A percentile compares a stretch with the other conserved stretches of the same genome.
Evolutionary conservation across 2,113 vertebrate genomes (phyloP).

Genomic region (Ondatra zibethicus): DNA sequence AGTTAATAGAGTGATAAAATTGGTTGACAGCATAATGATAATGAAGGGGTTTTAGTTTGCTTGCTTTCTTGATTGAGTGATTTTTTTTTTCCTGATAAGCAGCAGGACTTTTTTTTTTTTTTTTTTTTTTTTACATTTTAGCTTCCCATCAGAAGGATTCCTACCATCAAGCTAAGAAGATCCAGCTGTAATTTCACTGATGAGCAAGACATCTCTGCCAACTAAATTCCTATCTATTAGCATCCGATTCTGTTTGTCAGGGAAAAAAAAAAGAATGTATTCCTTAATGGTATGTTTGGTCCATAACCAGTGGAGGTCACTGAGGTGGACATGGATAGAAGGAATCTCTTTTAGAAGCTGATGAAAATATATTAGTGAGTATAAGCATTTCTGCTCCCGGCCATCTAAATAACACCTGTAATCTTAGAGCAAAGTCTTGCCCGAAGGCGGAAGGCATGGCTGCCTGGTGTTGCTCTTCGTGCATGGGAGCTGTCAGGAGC

Average conservation of each 20-base stretch:
- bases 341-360: constrained; percentile 81
- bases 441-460: background rate
- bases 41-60: background rate
- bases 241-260: constrained; percentile 86
- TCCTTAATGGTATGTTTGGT: constrained; percentile 85
- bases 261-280: constrained; percentile 80
- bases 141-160: constrained; percentile 52
- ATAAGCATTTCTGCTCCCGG: constrained; percentile 80
- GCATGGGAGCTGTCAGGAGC: background rate
- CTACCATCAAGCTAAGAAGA: constrained; percentile 51
- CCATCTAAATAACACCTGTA: constrained; percentile 71
- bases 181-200: constrained; percentile 74
- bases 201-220: constrained; percentile 63
- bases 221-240: constrained; percentile 76
- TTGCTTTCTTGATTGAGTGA: background rate
- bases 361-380: constrained; percentile 86
- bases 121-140: constrained; percentile 44
- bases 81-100: constrained; percentile 55
- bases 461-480: background rate
- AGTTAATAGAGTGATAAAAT: background rate
- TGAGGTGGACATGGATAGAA: constrained; percentile 70
- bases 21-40: background rate
- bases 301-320: constrained; percentile 47
- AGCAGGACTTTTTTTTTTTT: background rate
- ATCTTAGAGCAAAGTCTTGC: constrained; percentile 50